phyloP scores from a whole-genome alignment of 2,113 vertebrate genomes.

The Anarhynchus alexandrinus region DNA sequence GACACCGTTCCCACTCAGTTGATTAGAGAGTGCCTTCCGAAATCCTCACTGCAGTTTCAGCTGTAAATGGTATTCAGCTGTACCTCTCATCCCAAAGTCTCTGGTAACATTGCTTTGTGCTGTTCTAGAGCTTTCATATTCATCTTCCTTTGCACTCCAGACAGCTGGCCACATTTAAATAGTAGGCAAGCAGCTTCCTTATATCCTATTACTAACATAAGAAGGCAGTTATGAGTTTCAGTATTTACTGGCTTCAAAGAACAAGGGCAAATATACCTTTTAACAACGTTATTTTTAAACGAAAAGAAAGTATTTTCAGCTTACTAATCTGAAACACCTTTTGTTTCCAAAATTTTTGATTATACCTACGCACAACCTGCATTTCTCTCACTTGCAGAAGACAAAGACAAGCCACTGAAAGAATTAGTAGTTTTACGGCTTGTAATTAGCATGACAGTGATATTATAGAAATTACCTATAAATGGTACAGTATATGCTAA shows the following conservation, averaged over 20 bases:
- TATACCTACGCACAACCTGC: background rate
- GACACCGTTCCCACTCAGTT: accelerated
- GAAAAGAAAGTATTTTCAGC: background rate
- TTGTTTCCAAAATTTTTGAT: background rate
- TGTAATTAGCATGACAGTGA: background rate
- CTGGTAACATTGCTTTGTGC: background rate
- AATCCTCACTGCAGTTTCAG: background rate
- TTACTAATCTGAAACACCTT: background rate
- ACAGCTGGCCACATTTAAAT: background rate
- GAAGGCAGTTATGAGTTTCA: background rate
- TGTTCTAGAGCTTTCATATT: background rate
- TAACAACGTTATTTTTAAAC: background rate
- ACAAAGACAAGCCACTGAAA: background rate
- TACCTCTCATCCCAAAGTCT: background rate
- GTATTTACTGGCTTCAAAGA: background rate
- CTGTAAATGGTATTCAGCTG: background rate
- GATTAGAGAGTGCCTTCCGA: background rate
- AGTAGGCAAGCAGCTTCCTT: background rate
- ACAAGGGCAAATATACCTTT: background rate
- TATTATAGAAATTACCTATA: background rate
- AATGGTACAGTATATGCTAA: background rate
- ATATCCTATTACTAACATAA: background rate
- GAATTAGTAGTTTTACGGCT: background rate
- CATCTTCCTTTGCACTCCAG: background rate
- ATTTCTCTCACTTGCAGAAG: background rate